Evolutionary conservation across 2,113 vertebrate genomes (phyloP).

Genomic region (Chloropsis cyanopogon): DNA sequence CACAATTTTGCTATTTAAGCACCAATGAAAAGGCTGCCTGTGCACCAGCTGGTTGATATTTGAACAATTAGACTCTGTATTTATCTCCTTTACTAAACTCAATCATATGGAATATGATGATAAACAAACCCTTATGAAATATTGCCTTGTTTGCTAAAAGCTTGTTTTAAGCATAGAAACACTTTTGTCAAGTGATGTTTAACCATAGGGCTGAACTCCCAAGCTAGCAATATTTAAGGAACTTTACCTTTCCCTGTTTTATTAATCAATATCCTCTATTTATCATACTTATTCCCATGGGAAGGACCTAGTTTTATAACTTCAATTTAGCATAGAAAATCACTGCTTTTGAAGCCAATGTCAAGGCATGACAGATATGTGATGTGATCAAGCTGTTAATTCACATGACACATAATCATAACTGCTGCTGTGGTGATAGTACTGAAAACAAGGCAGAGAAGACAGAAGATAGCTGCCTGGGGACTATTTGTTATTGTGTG

Average conservation of each 20-base stretch:
- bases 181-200: not conserved
- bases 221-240: not conserved
- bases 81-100: not conserved
- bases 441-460: not conserved
- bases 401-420: not conserved
- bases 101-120: not conserved
- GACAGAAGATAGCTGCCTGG: not conserved
- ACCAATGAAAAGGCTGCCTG: not conserved
- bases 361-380: not conserved
- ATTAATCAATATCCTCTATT: not conserved
- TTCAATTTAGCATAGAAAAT: not conserved
- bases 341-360: not conserved
- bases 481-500: not conserved
- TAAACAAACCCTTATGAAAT: not conserved
- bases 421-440: not conserved
- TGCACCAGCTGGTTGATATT: not conserved
- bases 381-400: not conserved
- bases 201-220: not conserved
- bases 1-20: not conserved
- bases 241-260: not conserved
- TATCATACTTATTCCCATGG: not conserved
- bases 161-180: not conserved
- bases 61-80: not conserved
- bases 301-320: not conserved
- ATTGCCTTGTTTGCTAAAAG: not conserved